Conservation (phyloP, 1,140 invertebrate species). For the Whitmania pigra region DNA sequence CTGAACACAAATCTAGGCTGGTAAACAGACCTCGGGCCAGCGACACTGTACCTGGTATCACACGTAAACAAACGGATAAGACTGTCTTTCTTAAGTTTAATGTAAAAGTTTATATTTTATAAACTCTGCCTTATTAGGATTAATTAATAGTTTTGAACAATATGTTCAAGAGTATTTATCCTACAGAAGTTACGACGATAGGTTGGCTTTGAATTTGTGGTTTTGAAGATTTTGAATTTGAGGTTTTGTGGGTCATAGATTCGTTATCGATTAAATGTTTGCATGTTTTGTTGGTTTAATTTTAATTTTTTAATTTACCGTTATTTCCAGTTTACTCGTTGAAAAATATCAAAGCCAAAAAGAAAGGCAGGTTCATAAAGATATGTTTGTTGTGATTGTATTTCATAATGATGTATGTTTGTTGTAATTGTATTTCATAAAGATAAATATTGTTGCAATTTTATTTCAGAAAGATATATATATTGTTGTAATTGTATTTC, state of each 20-base stretch:
- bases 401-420: too few relatives aligned
- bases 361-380: not conserved
- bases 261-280: not conserved
- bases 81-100: too few relatives aligned
- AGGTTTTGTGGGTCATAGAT: not conserved
- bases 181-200: constrained; percentile 4
- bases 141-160: not conserved
- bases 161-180: constrained; percentile 6
- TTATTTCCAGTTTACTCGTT: not conserved
- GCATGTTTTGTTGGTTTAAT: not conserved
- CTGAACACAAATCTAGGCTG: too few relatives aligned
- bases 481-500: too few relatives aligned
- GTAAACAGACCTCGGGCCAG: too few relatives aligned
- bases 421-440: too few relatives aligned
- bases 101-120: not conserved
- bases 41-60: too few relatives aligned
- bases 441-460: too few relatives aligned
- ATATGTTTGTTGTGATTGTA: too few relatives aligned
- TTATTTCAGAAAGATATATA: too few relatives aligned
- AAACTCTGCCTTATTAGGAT: not conserved
- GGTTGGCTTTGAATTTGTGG: not conserved
- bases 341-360: not conserved
- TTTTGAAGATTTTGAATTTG: too few relatives aligned
- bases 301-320: not conserved
- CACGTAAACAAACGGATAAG: too few relatives aligned